phyloP scores from a whole-genome alignment of 2,888 invertebrate genomes.

The Melanchra persicariae region DNA sequence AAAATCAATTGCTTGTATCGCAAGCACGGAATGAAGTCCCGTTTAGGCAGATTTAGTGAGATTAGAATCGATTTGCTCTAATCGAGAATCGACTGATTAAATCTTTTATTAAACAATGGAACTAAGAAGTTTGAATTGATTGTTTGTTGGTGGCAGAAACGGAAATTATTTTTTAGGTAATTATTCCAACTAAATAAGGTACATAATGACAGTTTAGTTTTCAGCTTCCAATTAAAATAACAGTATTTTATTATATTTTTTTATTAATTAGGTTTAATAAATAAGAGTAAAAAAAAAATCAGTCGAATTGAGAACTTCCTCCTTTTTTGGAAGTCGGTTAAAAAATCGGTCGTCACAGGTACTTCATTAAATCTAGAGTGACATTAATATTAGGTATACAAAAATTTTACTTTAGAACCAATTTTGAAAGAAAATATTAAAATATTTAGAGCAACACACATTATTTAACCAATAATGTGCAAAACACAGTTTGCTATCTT shows the following conservation, averaged over 20 bases:
- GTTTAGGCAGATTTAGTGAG: slow-evolving; percentile 72
- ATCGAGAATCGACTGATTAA: slow-evolving; percentile 61
- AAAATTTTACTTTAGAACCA: neutral
- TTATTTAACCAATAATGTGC: slow-evolving; percentile 9
- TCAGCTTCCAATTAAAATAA: neutral
- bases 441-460: neutral
- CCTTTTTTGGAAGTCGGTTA: too few species aligned
- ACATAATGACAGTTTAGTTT: too few species aligned
- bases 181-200: too few species aligned
- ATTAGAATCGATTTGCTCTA: slow-evolving; percentile 72
- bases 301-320: too few species aligned
- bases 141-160: neutral
- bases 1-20: slow-evolving; percentile 84
- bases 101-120: slow-evolving; percentile 52
- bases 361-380: neutral
- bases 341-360: neutral
- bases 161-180: too few species aligned
- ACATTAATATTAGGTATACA: neutral
- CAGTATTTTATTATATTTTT: neutral
- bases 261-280: neutral
- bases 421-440: slow-evolving; percentile 3
- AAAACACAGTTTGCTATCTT: slow-evolving; percentile 36
- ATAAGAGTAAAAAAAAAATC: too few species aligned
- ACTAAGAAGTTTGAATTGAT: slow-evolving; percentile 19
- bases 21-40: slow-evolving; percentile 68